These are phyloP conservation scores for Isaurus tuberculatus DNA, from an alignment of 92 coral and sea anemone species.

Conservation along the genomic window DNA sequence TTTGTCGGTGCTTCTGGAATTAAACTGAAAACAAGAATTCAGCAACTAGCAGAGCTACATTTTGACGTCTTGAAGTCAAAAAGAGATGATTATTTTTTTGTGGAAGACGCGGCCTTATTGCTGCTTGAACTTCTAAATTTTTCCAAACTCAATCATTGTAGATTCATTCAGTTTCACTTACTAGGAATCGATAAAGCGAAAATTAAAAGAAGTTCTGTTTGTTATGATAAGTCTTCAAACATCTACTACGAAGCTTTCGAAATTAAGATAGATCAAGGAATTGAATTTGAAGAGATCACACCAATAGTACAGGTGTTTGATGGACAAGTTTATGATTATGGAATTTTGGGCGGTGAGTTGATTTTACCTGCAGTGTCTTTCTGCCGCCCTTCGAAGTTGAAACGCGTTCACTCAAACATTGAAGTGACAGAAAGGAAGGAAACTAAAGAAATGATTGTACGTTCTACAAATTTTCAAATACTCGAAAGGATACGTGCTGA, in stretches of 20 bases:
- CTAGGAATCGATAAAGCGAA: conserved; percentile 2
- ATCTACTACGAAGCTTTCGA: conserved; percentile 16
- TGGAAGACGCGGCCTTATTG: conserved; percentile 17
- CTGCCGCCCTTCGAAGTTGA: not conserved
- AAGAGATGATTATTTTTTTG: not conserved
- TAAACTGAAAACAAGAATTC: conserved; percentile 19
- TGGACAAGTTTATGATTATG: conserved; percentile 3
- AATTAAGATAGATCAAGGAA: not conserved
- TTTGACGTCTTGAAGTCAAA: not conserved
- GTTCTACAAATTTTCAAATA: not conserved
- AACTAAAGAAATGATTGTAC: not conserved
- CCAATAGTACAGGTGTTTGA: conserved; percentile 27
- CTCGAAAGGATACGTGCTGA: not conserved
- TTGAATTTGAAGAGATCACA: not conserved
- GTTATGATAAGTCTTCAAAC: not conserved
- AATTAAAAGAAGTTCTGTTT: not conserved
- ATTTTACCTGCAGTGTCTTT: not conserved
- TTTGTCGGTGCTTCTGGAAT: not conserved
- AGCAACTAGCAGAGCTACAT: conserved; percentile 14
- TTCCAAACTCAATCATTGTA: not conserved
- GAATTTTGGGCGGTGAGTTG: conserved; percentile 3
- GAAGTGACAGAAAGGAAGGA: not conserved
- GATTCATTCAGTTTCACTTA: conserved; percentile 21
- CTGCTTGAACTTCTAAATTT: conserved; percentile 13
- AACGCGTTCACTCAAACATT: not conserved